Evolutionary conservation across 2,797 vertebrate genomes (phyloP).

Genomic region (Enteromius viviparus): DNA sequence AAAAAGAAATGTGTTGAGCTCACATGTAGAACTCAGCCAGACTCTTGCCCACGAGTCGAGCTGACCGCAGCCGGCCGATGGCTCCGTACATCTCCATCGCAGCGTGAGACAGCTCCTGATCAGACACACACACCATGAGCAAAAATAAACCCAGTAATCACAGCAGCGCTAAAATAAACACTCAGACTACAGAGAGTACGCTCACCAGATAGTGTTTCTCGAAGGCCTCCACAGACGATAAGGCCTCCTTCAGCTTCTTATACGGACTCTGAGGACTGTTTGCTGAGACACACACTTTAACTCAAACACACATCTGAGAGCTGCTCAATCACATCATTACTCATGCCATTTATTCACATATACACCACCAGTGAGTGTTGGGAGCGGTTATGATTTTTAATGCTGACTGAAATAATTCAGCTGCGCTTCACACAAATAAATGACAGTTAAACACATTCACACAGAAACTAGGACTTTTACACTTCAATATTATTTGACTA

Average conservation of each 20-base stretch:
- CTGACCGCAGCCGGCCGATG: slow-evolving; percentile 90
- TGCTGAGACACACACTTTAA: slow-evolving; percentile 73
- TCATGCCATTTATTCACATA: neutral
- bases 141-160: neutral
- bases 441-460: neutral
- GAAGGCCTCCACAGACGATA: slow-evolving; percentile 96
- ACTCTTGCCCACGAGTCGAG: slow-evolving; percentile 93
- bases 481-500: rapidly evolving
- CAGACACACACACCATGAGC: slow-evolving; percentile 27
- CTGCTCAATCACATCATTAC: neutral
- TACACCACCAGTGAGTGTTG: neutral
- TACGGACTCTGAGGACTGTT: slow-evolving; percentile 94
- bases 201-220: slow-evolving; percentile 97
- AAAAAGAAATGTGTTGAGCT: slow-evolving; percentile 19
- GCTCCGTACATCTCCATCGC: slow-evolving; percentile 95
- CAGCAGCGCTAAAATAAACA: neutral
- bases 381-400: neutral
- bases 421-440: neutral
- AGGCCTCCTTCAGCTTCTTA: slow-evolving; percentile 96
- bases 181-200: neutral
- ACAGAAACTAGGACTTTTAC: neutral
- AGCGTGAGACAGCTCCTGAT: slow-evolving; percentile 92
- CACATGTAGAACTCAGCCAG: slow-evolving; percentile 98
- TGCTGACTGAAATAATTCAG: neutral
- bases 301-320: neutral